Percentiles rank a stretch among this genome's conserved stretches.
Evolutionary conservation across 2,888 invertebrate species (phyloP).

Genomic region (Agriopis aurantiaria): DNA sequence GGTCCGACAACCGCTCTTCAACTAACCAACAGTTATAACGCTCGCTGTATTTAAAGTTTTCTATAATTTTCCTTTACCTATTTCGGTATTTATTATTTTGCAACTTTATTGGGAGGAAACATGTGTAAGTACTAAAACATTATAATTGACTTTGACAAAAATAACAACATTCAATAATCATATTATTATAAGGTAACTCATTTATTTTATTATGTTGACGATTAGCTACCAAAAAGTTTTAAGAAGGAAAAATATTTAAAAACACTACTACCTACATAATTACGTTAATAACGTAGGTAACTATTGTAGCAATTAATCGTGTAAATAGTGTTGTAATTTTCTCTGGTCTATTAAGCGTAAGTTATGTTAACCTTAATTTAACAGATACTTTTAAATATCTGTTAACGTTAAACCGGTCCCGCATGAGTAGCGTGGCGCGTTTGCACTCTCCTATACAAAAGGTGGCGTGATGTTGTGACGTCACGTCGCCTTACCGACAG

Average conservation of each 20-base stretch:
- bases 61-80: conserved; percentile 9
- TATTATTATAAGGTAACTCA: too few relatives aligned
- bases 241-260: too few relatives aligned
- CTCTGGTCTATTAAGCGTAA: background rate
- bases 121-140: background rate
- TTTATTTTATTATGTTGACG: too few relatives aligned
- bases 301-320: background rate
- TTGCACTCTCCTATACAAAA: conserved; percentile 77
- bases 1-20: conserved; percentile 63
- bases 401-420: conserved; percentile 38
- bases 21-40: conserved; percentile 25
- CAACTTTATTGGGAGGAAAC: background rate
- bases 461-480: conserved; percentile 86
- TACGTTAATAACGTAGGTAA: background rate
- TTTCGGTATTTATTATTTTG: conserved; percentile 5
- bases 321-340: background rate
- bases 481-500: conserved; percentile 80
- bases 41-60: conserved; percentile 23
- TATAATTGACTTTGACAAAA: background rate
- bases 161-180: background rate
- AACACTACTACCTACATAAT: too few relatives aligned
- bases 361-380: conserved; percentile 4
- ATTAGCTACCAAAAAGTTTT: too few relatives aligned
- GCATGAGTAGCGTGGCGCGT: conserved; percentile 70
- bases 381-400: conserved; percentile 22